These are phyloP conservation scores for Acanthococcus lagerstroemiae DNA, from an alignment of 2,888 invertebrate species.

Conservation along the genomic window DNA sequence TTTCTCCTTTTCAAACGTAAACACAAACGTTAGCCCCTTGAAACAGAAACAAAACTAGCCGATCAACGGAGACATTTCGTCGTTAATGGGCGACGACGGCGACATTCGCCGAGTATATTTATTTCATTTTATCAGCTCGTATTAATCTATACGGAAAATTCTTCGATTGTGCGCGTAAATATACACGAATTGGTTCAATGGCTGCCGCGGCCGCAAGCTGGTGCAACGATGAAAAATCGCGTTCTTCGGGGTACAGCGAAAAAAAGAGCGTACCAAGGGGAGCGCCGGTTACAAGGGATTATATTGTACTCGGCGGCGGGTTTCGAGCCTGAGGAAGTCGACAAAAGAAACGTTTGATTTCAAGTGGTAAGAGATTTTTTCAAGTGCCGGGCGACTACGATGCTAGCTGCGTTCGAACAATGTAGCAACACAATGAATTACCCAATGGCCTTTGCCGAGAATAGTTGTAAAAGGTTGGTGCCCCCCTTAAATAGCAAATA, in stretches of 20 bases:
- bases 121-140: too few species aligned
- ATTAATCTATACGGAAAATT: too few species aligned
- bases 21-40: too few species aligned
- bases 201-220: background rate
- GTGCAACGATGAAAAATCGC: background rate
- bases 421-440: constrained; percentile 30
- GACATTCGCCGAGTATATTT: too few species aligned
- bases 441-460: constrained; percentile 25
- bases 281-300: background rate
- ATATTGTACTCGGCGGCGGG: constrained; percentile 16
- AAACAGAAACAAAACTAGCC: too few species aligned
- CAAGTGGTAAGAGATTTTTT: constrained; percentile 31
- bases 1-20: too few species aligned
- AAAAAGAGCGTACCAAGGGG: background rate
- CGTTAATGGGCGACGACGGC: too few species aligned
- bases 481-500: constrained; percentile 9
- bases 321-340: constrained; percentile 8
- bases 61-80: too few species aligned
- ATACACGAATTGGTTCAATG: too few species aligned
- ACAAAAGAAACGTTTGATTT: constrained; percentile 31
- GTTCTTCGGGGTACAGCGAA: background rate
- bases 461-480: constrained; percentile 12
- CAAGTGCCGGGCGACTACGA: constrained; percentile 24
- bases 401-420: constrained; percentile 29
- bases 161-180: too few species aligned